Base-by-base conservation (phyloP, 2,113 vertebrate species). In the Atherinomorus stipes region DNA sequence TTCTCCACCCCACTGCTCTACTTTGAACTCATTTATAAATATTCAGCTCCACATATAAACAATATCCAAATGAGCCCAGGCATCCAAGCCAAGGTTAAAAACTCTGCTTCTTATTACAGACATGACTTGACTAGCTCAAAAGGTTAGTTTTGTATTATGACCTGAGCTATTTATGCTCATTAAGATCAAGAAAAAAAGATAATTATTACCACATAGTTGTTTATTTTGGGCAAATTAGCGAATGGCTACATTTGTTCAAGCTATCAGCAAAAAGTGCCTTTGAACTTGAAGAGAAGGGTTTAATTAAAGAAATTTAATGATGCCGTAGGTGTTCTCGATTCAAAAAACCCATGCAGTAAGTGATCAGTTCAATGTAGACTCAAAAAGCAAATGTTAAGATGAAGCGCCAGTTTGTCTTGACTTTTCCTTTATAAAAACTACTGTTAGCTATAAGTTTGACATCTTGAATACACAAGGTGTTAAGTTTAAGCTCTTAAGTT, bases 1-100 rank as follows among this genome's bases (percentile, higher is more conserved):
- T 91, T 87, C 88, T 90, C 86, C 91, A 87, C 84, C 85, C 86
- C 68, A 85, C 85, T 79, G 85, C 76, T 90, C 87, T 85, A 88
- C 88, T 93, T 92, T 92, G 91, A 93, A 93, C 91, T 91, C 69
- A 83, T 87, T 88, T 91, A 90, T 90, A 90, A 89, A 90, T 93
- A 92, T 92, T 91, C 90, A 89, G 64, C 83, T 90, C 73, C 74
- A 83, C 76, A 78, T 88, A 88, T 80, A 90, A 90, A 89, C 88
- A 89, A 86, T 84, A 88, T 85, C 89, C 70, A 92, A 91, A 91
- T 89, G 88, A 91, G 83, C 78, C 53, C 63, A 88, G 76, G 74
- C 88, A 83, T 88, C 71, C 76, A 76, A 83, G 89, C 88, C 92
- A 91, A 92, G 92, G 92, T 92, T 91, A 92, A 91, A 89, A 90